Base-by-base conservation (phyloP, 1,140 invertebrate species). In the Fopius arisanus region DNA sequence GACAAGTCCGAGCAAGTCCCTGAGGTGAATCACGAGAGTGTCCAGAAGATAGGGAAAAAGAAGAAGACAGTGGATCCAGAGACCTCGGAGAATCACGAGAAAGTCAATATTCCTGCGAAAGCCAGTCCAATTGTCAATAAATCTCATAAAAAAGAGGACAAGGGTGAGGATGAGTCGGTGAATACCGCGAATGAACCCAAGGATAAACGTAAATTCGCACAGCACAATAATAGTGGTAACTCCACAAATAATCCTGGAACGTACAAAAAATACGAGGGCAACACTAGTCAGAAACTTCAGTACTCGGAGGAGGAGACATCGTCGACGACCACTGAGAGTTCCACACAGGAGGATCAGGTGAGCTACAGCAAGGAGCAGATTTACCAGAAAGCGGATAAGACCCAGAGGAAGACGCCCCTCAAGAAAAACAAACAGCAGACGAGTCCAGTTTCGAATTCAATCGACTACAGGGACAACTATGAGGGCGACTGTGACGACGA, bases 271-370 rank as follows among this genome's bases (percentile, higher is more conserved):
- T 82, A 82, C 29, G 84, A 86, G 0, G 33, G 82, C 14, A 74
- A 76, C 75, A 74, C 77, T 80, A 81, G 78, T 81, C 84, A 86
- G 69, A 84, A 87, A 75, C 75, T 84, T 75, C 83, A 86, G 75
- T 88, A 84, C 74, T 88, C 87, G 10, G 91, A 92, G 80, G 92
- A 93, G 79, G 93, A 94, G 77, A 91, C 91, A 1, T 93, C 92
- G 10, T 93, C 93, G 0, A 93, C 92, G 0, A 94, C 92, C 5
- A 93, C 93, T 10, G 93, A 94, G 79, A 92, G 92, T 76, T 92
- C 91, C 3, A 86, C 88, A 73, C 88, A 91, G 19, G 92, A 93
- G 72, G 89, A 89, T 72, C 70, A 78, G n/a, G 54, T 68, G 3
- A 54, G 75, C 16, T 81, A 78, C 16, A 48, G 5, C 26, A 85